Conservation (phyloP, 2,113 vertebrate genomes). For the Cyprinodon variegatus region DNA sequence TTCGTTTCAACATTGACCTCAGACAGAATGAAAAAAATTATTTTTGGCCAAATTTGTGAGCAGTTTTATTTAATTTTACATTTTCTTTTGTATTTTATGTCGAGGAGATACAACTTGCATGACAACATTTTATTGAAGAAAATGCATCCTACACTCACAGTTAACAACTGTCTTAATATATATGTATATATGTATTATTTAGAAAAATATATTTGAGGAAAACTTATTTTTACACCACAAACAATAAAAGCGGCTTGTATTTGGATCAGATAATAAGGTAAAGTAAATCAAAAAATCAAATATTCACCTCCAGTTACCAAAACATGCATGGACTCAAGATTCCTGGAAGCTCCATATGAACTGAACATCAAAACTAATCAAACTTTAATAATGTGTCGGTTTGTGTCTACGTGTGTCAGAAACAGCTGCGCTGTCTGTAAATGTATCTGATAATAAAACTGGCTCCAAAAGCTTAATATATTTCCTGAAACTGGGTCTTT, state of each 20-base stretch:
- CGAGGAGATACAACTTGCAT: neutral
- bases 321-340: constrained; percentile 6
- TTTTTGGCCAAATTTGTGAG: neutral
- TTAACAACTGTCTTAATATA: neutral
- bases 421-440: constrained; percentile 78
- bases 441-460: constrained; percentile 70
- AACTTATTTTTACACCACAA: neutral
- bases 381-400: constrained; percentile 32
- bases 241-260: neutral
- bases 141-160: neutral
- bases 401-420: constrained; percentile 41
- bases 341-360: constrained; percentile 34
- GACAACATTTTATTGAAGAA: neutral
- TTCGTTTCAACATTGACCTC: neutral
- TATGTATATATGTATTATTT: neutral
- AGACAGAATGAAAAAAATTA: neutral
- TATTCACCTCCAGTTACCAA: neutral
- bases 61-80: neutral
- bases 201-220: neutral
- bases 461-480: constrained; percentile 1
- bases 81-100: neutral
- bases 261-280: neutral
- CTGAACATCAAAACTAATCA: constrained; percentile 59
- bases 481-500: constrained; percentile 12
- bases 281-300: neutral